Evolutionary conservation across 2,797 vertebrate genomes (phyloP), one percentile per base, ranked within the genome.

Genomic region (Arnoldichthys spilopterus): DNA sequence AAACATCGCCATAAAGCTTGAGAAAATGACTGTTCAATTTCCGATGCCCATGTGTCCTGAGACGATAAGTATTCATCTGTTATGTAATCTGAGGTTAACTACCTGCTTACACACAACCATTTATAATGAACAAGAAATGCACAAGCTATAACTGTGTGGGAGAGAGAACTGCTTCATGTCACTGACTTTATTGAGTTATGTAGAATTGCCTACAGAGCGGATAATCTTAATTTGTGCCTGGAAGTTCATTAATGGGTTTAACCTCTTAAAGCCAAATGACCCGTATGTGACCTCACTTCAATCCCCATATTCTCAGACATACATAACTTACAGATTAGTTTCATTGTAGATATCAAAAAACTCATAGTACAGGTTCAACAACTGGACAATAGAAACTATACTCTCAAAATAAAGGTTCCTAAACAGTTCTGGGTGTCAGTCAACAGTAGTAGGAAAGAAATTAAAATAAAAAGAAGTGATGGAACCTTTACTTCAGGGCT

Each of bases 1-100:
- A 6, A 32, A 6, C 28, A 62, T 34, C 12, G 28, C 16, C 32
- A 34, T 62, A 62, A 62, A 62, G 12, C 16, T 56, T 24, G 24
- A 56, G 54, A 24, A 26, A 56, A 56, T 26, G n/a, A 26, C 54
- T 26, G 30, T 68, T 76, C 43, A 76, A 68, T 59, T 68, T 68
- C 63, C 53, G 58, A 34, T 30, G 32, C 4, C 11, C 0, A 1
- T 56, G 63, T n/a, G 37, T 6, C 26, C 13, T 6, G 18, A 68
- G 37, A 68, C 16, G 32, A 64, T 34, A n/a, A 64, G 9, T 43
- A 64, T 64, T 62, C 28, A 34, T 32, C 16, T 62, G 9, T 62
- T 32, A 62, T 32, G 34, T 32, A 62, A 62, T 20, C 28, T 32
- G 20, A 62, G 59, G 28, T 62, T 62, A 62, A 62, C 59, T 32